Evolutionary conservation across 2,888 invertebrate genomes (phyloP), one percentile per base, ranked within the genome.

Genomic region (Caenorhabditis sp.): DNA sequence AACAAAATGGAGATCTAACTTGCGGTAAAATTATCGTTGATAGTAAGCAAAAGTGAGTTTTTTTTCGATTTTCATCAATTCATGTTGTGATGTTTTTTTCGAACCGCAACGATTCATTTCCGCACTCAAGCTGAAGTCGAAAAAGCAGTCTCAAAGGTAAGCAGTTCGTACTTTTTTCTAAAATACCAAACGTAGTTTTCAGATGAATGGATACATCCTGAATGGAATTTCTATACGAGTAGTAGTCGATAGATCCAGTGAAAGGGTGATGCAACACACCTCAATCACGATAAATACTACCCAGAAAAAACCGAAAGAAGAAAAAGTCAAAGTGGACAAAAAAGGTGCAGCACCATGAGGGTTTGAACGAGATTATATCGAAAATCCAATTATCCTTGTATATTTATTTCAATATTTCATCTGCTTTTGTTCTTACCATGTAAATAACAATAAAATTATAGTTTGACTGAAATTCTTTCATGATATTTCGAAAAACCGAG

Each of bases 211-310:
- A 7, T 31, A 58, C 8, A 58, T 58, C 3, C n/a, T 25, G 31
- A 58, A 58, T 31, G 58, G 58, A 8, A 58, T 58, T 27, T 14
- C 58, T 21, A 58, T 58, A 8, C 4, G n/a, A 31, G 58, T 58
- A n/a, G 36, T 20, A 2, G n/a, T 58, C 14, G 58, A 58, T 31
- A 23, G 58, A 58, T 27, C 58, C 3, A 14, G 27, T 36, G 58
- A 58, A 58, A 4, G 27, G 10, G 26, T 54, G 8, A 26, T 54
- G 23, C 14, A 20, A 8, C 8, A 20, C 25, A 54, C 23, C 3
- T n/a, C 26, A 43, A 43, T 43, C 3, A 43, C 43, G 5, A 43
- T 43, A 10, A 43, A 43, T 17, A 43, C 43, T 10, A 43, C 43
- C 5, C 43, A 43, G 43, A 43, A 43, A 43, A 43, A 43, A 43